phyloP scores from a whole-genome alignment of 2,888 invertebrate species.

The Yponomeuta cagnagella region DNA sequence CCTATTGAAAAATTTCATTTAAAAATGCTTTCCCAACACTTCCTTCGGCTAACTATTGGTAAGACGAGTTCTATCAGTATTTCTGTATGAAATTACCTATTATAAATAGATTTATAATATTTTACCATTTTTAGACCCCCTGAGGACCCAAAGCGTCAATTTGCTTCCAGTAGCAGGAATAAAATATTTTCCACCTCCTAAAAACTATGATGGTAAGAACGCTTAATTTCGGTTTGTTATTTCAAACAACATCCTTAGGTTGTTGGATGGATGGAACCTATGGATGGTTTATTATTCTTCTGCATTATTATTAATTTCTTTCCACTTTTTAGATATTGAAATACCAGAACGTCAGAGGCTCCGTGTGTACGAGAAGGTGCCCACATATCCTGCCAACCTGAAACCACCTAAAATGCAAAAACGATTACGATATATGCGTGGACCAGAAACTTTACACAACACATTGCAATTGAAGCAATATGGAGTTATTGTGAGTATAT shows the following conservation, averaged over 20 bases:
- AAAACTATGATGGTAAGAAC: slow-evolving; percentile 79
- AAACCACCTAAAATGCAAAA: slow-evolving; percentile 91
- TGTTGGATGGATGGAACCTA: too few species aligned
- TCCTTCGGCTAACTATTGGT: slow-evolving; percentile 4
- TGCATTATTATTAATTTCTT: neutral
- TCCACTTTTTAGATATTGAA: slow-evolving; percentile 77
- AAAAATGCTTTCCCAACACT: slow-evolving; percentile 5
- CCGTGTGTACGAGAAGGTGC: slow-evolving; percentile 82
- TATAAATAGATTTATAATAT: too few species aligned
- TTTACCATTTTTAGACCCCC: neutral
- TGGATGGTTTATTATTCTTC: neutral
- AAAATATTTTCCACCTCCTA: slow-evolving; percentile 81
- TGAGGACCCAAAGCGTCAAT: slow-evolving; percentile 39
- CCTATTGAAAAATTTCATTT: too few species aligned
- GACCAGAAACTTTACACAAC: slow-evolving; percentile 92
- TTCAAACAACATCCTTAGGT: neutral
- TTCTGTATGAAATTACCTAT: neutral
- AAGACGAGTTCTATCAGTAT: neutral
- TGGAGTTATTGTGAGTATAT: slow-evolving; percentile 87
- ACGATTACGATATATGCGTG: slow-evolving; percentile 88
- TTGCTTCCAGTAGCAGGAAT: slow-evolving; percentile 65
- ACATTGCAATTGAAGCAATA: slow-evolving; percentile 91
- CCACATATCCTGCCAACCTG: slow-evolving; percentile 78
- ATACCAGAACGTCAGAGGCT: slow-evolving; percentile 84
- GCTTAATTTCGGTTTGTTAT: neutral